A percentile compares a stretch with the other conserved stretches of the same genome.
phyloP scores from a whole-genome alignment of 2,888 invertebrate genomes.

The Eupithecia inturbata region DNA sequence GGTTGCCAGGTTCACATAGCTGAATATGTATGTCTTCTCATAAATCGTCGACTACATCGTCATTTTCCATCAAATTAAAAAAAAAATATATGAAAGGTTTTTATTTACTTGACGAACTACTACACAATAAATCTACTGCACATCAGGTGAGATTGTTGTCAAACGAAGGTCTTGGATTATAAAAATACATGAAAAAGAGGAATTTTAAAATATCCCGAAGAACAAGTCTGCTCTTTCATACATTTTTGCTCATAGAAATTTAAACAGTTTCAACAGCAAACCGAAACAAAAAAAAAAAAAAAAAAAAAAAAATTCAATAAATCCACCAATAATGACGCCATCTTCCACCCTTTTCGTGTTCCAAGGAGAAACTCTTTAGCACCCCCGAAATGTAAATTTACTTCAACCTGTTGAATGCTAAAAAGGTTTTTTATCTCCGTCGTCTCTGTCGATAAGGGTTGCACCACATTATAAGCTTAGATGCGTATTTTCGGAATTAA shows the following conservation, averaged over 20 bases:
- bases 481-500: neutral
- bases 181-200: neutral
- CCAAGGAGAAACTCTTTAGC: slow-evolving; percentile 37
- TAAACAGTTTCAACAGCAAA: neutral
- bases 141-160: no score
- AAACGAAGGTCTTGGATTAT: no score
- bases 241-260: neutral
- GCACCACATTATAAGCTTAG: neutral
- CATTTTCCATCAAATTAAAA: no score
- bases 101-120: no score
- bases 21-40: no score
- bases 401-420: slow-evolving; percentile 33
- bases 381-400: slow-evolving; percentile 33
- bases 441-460: slow-evolving; percentile 4
- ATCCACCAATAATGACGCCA: slow-evolving; percentile 18
- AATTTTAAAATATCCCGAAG: neutral
- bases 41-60: no score
- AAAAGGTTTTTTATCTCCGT: slow-evolving; percentile 26
- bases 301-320: slow-evolving; percentile 14
- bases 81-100: no score
- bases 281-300: slow-evolving; percentile 15
- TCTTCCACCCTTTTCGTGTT: slow-evolving; percentile 19
- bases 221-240: neutral
- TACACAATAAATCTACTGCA: no score
- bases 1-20: no score